Percentiles rank a stretch among this genome's conserved stretches.
These are phyloP conservation scores for Plodia interpunctella DNA, from an alignment of 1,140 invertebrate genomes.

Conservation along the genomic window DNA sequence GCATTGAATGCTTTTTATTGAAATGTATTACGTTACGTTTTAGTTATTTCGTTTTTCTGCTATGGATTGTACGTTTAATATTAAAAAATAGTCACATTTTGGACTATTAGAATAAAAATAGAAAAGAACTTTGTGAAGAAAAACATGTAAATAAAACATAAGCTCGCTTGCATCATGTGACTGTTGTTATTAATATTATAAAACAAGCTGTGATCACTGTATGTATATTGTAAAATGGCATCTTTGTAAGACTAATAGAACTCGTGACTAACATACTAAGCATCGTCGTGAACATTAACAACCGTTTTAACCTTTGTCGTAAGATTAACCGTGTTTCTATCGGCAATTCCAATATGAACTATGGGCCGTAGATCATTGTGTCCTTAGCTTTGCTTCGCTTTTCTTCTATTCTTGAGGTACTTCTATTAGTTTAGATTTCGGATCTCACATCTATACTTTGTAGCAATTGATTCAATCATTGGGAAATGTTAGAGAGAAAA, in stretches of 20 bases:
- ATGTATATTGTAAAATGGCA: constrained; percentile 47
- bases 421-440: neutral
- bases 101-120: constrained; percentile 2
- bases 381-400: constrained; percentile 8
- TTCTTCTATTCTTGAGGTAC: neutral
- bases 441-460: neutral
- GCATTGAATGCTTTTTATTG: constrained; percentile 18
- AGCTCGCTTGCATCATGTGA: constrained; percentile 72
- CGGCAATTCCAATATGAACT: neutral
- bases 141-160: constrained; percentile 65
- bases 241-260: constrained; percentile 60
- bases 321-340: neutral
- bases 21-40: constrained; percentile 20
- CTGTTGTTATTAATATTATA: constrained; percentile 66
- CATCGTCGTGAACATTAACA: constrained; percentile 45
- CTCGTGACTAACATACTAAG: constrained; percentile 68
- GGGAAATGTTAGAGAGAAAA: neutral
- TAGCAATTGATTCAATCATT: neutral
- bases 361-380: constrained; percentile 8
- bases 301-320: constrained; percentile 26
- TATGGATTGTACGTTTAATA: constrained; percentile 22
- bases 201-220: constrained; percentile 52
- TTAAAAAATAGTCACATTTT: constrained; percentile 21
- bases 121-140: constrained; percentile 9
- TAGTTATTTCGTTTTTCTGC: constrained; percentile 35